A percentile compares a stretch with the other conserved stretches of the same genome.
Conservation (phyloP, 37 sponge, comb jelly and placozoan genomes). For the Halichondria panicea region DNA sequence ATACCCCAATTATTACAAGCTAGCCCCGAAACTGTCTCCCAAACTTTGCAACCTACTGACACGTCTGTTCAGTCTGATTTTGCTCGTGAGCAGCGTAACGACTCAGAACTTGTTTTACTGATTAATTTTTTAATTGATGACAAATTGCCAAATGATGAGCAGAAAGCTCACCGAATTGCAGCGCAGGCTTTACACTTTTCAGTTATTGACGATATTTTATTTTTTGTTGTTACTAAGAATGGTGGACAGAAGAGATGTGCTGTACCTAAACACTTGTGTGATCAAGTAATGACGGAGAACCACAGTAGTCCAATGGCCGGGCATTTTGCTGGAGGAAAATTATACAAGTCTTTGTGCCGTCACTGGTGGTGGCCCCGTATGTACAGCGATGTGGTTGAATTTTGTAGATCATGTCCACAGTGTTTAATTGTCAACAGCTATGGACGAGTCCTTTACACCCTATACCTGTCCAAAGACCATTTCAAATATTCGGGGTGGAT, state of each 20-base stretch:
- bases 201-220: slow-evolving; percentile 44
- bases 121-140: slow-evolving; percentile 18
- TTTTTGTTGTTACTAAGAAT: slow-evolving; percentile 29
- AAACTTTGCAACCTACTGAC: too few relatives aligned
- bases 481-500: too few relatives aligned
- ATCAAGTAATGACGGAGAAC: slow-evolving; percentile 29
- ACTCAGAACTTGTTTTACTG: slow-evolving; percentile 13
- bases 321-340: slow-evolving; percentile 55
- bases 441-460: too few relatives aligned
- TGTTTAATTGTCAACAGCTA: too few relatives aligned
- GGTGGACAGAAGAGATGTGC: slow-evolving; percentile 27
- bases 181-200: slow-evolving; percentile 4
- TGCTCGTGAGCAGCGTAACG: slow-evolving; percentile 35
- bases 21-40: not conserved
- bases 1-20: not conserved
- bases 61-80: not conserved
- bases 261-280: slow-evolving; percentile 37
- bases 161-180: slow-evolving; percentile 9
- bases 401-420: too few relatives aligned
- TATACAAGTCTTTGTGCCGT: slow-evolving; percentile 10
- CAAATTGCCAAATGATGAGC: slow-evolving; percentile 17
- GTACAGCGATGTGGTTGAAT: too few relatives aligned
- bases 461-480: too few relatives aligned
- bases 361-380: slow-evolving; percentile 65
- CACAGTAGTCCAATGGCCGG: slow-evolving; percentile 50